These are phyloP conservation scores for Andrena camellia DNA, from an alignment of 2,888 invertebrate genomes.

Conservation along the genomic window DNA sequence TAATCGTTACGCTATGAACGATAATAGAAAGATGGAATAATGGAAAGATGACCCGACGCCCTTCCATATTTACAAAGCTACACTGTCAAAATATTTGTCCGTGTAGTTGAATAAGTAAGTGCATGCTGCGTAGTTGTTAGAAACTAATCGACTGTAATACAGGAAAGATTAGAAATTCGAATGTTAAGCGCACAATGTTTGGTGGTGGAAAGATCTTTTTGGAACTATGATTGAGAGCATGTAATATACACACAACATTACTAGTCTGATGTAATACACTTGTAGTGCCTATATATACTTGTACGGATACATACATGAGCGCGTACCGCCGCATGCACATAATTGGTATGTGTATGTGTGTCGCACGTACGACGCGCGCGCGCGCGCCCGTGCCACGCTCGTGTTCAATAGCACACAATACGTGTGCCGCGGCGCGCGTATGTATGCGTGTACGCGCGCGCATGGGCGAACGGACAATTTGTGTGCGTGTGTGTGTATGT, in stretches of 20 bases:
- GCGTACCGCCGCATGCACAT: constrained; percentile 5
- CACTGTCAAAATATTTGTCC: constrained; percentile 6
- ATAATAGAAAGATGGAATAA: constrained; percentile 34
- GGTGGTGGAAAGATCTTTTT: background rate
- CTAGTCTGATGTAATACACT: constrained; percentile 59
- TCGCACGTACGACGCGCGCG: constrained; percentile 41
- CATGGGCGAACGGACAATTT: constrained; percentile 15
- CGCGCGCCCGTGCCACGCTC: constrained; percentile 34
- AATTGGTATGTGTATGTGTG: constrained; percentile 18
- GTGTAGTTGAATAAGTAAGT: constrained; percentile 2
- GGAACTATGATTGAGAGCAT: constrained; percentile 33
- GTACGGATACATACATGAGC: constrained; percentile 3
- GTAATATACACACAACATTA: constrained; percentile 40
- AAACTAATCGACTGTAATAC: background rate
- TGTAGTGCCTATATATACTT: constrained; percentile 34
- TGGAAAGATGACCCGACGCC: constrained; percentile 56
- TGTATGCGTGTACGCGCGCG: constrained; percentile 13
- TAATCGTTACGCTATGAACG: background rate
- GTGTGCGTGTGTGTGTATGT: constrained; percentile 30
- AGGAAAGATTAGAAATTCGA: background rate
- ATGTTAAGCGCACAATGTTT: background rate
- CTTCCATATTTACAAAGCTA: constrained; percentile 21
- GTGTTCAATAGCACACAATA: constrained; percentile 47
- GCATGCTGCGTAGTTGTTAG: background rate
- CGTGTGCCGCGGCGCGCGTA: constrained; percentile 24